phyloP scores from a whole-genome alignment of 2,113 vertebrate species.

The Kryptolebias marmoratus region DNA sequence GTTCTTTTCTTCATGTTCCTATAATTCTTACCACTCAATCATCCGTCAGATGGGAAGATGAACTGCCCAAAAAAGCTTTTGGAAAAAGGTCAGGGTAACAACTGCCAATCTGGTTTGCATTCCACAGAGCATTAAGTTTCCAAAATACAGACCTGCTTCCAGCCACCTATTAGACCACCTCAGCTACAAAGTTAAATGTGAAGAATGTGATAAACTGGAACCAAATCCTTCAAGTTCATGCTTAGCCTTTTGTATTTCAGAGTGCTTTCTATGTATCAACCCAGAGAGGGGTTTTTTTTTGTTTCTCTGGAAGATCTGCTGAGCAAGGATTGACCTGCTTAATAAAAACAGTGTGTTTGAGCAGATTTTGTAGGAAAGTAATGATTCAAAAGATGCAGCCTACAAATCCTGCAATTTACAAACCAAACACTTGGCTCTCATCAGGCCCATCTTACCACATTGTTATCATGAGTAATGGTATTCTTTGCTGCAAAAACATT shows the following conservation, averaged over 20 bases:
- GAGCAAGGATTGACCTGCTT: constrained; percentile 10
- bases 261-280: too few species aligned
- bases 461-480: constrained; percentile 67
- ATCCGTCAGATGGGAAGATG: constrained; percentile 42
- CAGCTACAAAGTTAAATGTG: constrained; percentile 9
- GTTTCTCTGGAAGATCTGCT: background rate
- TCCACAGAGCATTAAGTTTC: constrained; percentile 48
- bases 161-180: constrained; percentile 40
- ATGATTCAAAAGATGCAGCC: constrained; percentile 25
- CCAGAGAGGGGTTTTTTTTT: too few species aligned
- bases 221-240: background rate
- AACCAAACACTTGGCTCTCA: constrained; percentile 46
- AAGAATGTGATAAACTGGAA: constrained; percentile 14
- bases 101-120: constrained; percentile 41
- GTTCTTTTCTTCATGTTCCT: constrained; percentile 31
- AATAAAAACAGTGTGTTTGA: constrained; percentile 4
- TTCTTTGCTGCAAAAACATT: constrained; percentile 56
- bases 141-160: constrained; percentile 24
- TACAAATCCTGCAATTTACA: constrained; percentile 45
- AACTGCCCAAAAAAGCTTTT: constrained; percentile 32
- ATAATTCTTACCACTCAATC: constrained; percentile 47
- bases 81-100: constrained; percentile 24
- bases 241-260: background rate
- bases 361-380: constrained; percentile 13
- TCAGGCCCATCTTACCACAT: constrained; percentile 40